phyloP scores from a whole-genome alignment of 2,888 invertebrate genomes.

The Ptilodon capucinus region DNA sequence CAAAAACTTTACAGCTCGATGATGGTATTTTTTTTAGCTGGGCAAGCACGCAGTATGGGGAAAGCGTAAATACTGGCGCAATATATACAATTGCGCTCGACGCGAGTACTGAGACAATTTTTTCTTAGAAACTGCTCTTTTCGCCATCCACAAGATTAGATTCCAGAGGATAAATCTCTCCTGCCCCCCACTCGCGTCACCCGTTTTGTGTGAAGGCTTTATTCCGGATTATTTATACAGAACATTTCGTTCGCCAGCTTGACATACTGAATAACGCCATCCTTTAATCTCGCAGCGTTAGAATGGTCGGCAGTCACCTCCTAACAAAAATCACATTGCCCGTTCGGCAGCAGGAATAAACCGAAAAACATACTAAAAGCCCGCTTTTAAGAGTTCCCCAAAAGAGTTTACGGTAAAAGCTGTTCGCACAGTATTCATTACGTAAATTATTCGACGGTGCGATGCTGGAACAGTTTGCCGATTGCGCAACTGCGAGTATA shows the following conservation, averaged over 20 bases:
- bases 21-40: neutral
- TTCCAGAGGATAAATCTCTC: slow-evolving; percentile 77
- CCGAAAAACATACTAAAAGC: slow-evolving; percentile 28
- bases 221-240: slow-evolving; percentile 74
- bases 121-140: slow-evolving; percentile 73
- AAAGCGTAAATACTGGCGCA: slow-evolving; percentile 57
- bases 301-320: slow-evolving; percentile 42
- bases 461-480: slow-evolving; percentile 24
- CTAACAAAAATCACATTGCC: slow-evolving; percentile 26
- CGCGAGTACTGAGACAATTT: slow-evolving; percentile 59
- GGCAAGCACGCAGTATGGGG: slow-evolving; percentile 54
- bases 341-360: slow-evolving; percentile 21
- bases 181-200: slow-evolving; percentile 64
- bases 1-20: neutral
- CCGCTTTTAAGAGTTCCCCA: slow-evolving; percentile 22
- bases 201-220: slow-evolving; percentile 73
- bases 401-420: slow-evolving; percentile 37
- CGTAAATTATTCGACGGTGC: slow-evolving; percentile 23
- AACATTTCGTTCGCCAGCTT: slow-evolving; percentile 62
- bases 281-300: slow-evolving; percentile 55
- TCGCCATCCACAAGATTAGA: slow-evolving; percentile 78
- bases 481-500: slow-evolving; percentile 27
- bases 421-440: slow-evolving; percentile 33
- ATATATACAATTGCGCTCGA: slow-evolving; percentile 48
- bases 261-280: slow-evolving; percentile 63